Conservation (phyloP, 2,113 vertebrate species). For the Elanoides forficatus region DNA sequence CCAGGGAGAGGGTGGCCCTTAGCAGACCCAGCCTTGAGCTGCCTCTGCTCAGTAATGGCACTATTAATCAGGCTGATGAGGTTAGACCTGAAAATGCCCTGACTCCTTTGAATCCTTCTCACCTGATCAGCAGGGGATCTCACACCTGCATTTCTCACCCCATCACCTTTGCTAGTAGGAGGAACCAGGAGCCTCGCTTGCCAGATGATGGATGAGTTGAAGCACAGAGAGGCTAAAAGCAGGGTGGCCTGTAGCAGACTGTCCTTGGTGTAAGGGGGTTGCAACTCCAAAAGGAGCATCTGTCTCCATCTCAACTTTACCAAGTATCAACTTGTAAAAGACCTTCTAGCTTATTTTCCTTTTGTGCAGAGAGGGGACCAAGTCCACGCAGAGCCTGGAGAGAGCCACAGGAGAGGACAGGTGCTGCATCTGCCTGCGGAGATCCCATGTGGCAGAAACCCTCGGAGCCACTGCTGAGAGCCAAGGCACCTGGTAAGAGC, state of each 20-base stretch:
- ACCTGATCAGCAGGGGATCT: background rate
- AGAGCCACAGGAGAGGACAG: background rate
- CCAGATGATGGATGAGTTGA: background rate
- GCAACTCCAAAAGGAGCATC: rapidly evolving
- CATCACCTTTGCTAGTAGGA: background rate
- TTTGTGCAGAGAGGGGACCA: background rate
- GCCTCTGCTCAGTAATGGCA: background rate
- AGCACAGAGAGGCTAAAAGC: background rate
- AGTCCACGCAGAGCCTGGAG: background rate
- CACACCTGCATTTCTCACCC: background rate
- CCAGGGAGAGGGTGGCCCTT: background rate
- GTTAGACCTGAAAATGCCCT: background rate
- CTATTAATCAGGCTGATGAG: background rate
- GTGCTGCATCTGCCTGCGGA: background rate
- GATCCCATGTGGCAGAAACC: background rate
- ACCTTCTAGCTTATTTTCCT: background rate
- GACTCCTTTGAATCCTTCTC: background rate
- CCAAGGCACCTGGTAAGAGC: rapidly evolving
- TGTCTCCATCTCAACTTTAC: background rate
- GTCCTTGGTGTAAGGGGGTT: rapidly evolving
- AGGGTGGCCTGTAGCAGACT: rapidly evolving
- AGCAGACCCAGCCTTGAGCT: background rate
- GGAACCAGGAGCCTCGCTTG: background rate
- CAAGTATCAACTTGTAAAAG: background rate
- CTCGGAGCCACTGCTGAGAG: background rate